Percentiles rank a stretch among this genome's conserved stretches.
phyloP scores from a whole-genome alignment of 1,140 invertebrate genomes.

The Drosophila elegans region DNA sequence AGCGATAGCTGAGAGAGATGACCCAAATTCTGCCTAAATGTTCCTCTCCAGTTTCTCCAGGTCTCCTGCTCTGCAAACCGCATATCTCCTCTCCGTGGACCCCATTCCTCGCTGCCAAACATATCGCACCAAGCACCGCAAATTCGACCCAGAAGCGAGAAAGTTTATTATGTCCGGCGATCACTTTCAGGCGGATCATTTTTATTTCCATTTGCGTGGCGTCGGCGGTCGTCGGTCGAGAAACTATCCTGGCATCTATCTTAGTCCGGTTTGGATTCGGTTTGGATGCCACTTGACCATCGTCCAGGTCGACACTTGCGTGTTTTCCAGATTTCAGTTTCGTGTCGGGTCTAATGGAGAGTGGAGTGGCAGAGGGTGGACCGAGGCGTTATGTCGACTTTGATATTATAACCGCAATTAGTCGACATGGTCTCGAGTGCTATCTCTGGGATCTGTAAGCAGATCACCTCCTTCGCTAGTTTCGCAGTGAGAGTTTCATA shows the following conservation, averaged over 20 bases:
- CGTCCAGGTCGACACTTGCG: conserved; percentile 57
- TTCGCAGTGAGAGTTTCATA: conserved; percentile 67
- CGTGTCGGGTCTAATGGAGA: conserved; percentile 41
- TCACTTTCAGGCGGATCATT: conserved; percentile 62
- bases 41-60: conserved; percentile 29
- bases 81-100: conserved; percentile 27
- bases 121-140: conserved; percentile 47
- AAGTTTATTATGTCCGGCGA: conserved; percentile 73
- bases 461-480: conserved; percentile 2
- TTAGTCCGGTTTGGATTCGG: conserved; percentile 18
- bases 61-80: conserved; percentile 34
- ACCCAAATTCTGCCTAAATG: conserved; percentile 75
- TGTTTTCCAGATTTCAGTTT: conserved; percentile 73
- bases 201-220: conserved; percentile 74
- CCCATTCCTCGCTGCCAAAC: conserved; percentile 47
- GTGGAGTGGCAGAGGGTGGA: conserved; percentile 11
- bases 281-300: conserved; percentile 64
- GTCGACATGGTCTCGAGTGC: conserved; percentile 71
- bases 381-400: conserved; percentile 69
- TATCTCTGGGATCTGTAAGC: conserved; percentile 62
- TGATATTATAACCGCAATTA: conserved; percentile 79
- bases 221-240: conserved; percentile 39
- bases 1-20: conserved; percentile 47
- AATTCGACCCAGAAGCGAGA: conserved; percentile 73
- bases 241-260: conserved; percentile 76